Percentiles rank a stretch among this genome's conserved stretches.
These are phyloP conservation scores for Tenebrio molitor DNA, from an alignment of 1,140 invertebrate genomes.

Conservation along the genomic window DNA sequence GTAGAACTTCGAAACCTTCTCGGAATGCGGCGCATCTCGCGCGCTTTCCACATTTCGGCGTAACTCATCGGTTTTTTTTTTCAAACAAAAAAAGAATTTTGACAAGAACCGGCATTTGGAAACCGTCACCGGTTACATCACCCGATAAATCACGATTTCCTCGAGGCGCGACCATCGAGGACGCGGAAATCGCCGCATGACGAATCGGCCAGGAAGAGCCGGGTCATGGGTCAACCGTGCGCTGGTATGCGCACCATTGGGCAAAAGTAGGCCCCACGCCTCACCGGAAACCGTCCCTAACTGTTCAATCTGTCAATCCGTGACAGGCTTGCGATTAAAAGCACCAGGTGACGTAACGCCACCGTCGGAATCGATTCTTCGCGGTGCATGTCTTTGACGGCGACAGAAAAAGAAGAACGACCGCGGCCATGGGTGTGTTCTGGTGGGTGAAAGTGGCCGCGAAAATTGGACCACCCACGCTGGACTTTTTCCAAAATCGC, in stretches of 20 bases:
- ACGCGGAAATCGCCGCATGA: constrained; percentile 21
- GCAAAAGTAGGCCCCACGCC: constrained; percentile 6
- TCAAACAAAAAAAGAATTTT: neutral
- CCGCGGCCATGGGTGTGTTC: neutral
- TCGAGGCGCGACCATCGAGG: neutral
- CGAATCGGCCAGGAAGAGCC: neutral
- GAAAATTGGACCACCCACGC: neutral
- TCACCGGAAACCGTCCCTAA: constrained; percentile 17
- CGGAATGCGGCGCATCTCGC: too few relatives aligned
- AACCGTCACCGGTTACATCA: neutral
- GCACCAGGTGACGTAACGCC: neutral
- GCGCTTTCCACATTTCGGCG: too few relatives aligned
- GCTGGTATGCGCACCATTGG: neutral
- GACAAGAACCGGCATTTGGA: neutral
- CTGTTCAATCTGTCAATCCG: constrained; percentile 7
- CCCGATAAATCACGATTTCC: too few relatives aligned
- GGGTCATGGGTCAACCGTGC: constrained; percentile 10
- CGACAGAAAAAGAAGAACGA: too few relatives aligned
- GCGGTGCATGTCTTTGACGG: too few relatives aligned
- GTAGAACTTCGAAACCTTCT: too few relatives aligned
- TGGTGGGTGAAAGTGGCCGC: neutral
- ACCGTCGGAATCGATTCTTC: too few relatives aligned
- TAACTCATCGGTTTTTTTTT: too few relatives aligned
- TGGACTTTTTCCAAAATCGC: neutral
- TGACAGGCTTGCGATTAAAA: constrained; percentile 19